phyloP scores from a whole-genome alignment of 2,888 invertebrate genomes.

The Sphecodes monilicornis region DNA sequence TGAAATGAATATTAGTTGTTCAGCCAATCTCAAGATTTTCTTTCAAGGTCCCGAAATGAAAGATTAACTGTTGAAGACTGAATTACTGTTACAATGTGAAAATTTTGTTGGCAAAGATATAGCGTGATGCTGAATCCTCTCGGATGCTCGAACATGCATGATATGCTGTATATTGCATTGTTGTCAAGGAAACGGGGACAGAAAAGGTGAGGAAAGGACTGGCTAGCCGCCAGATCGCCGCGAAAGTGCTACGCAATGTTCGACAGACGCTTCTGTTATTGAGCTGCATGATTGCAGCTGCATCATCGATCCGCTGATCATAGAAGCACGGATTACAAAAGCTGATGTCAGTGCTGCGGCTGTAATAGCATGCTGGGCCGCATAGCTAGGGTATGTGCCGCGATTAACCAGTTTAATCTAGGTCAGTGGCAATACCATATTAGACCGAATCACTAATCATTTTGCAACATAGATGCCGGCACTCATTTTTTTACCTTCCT shows the following conservation, averaged over 20 bases:
- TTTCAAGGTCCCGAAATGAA: no score
- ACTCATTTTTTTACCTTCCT: background rate
- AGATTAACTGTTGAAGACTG: background rate
- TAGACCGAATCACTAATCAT: slow-evolving; percentile 18
- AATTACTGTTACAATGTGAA: background rate
- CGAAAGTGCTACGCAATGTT: slow-evolving; percentile 48
- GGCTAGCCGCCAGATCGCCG: slow-evolving; percentile 58
- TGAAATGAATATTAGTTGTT: no score
- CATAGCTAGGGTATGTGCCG: background rate
- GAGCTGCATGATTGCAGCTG: slow-evolving; percentile 30
- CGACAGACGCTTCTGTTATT: slow-evolving; percentile 25
- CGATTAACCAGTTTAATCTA: slow-evolving; percentile 30
- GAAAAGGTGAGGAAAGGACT: slow-evolving; percentile 28
- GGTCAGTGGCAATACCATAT: slow-evolving; percentile 37
- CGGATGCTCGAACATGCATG: background rate
- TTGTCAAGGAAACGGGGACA: background rate
- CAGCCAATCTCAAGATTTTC: no score
- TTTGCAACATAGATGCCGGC: background rate
- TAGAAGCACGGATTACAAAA: slow-evolving; percentile 30
- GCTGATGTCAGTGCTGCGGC: slow-evolving; percentile 36
- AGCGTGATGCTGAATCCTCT: background rate
- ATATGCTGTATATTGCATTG: background rate
- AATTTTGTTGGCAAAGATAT: background rate
- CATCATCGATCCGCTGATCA: slow-evolving; percentile 36
- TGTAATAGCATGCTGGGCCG: slow-evolving; percentile 35